These are phyloP conservation scores for Thymallus thymallus DNA, from an alignment of 2,113 vertebrate genomes.

Conservation along the genomic window DNA sequence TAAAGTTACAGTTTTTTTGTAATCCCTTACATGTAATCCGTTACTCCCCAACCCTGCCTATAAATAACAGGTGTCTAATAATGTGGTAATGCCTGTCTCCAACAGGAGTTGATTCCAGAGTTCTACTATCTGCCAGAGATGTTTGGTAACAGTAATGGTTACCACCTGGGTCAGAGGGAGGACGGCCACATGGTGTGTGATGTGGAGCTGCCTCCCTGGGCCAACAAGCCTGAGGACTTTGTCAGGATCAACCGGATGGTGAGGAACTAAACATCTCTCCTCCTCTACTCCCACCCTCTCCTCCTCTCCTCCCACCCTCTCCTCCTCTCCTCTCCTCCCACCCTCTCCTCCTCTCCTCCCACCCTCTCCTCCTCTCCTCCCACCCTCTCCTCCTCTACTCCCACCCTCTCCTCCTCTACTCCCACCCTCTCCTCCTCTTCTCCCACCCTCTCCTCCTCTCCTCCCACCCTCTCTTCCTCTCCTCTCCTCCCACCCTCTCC, in stretches of 20 bases:
- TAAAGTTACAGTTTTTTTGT: too few species aligned
- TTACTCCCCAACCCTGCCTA: too few species aligned
- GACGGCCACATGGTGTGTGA: slow-evolving; percentile 85
- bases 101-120: slow-evolving; percentile 93
- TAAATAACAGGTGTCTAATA: too few species aligned
- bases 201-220: slow-evolving; percentile 92
- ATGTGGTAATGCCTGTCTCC: not conserved
- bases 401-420: not conserved
- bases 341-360: not conserved
- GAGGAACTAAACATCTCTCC: slow-evolving; percentile 45
- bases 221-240: slow-evolving; percentile 95
- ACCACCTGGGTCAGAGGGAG: slow-evolving; percentile 88
- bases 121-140: slow-evolving; percentile 98
- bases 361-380: not conserved
- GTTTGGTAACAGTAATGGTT: slow-evolving; percentile 96
- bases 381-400: not conserved
- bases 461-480: too few species aligned
- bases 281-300: not conserved
- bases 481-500: slow-evolving; percentile 18
- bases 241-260: slow-evolving; percentile 98
- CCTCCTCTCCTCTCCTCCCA: too few species aligned
- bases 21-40: too few species aligned
- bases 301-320: not conserved
- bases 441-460: not conserved
- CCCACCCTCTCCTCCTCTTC: too few species aligned